phyloP scores from a whole-genome alignment of 2,888 invertebrate species.

The Nineta flava region DNA sequence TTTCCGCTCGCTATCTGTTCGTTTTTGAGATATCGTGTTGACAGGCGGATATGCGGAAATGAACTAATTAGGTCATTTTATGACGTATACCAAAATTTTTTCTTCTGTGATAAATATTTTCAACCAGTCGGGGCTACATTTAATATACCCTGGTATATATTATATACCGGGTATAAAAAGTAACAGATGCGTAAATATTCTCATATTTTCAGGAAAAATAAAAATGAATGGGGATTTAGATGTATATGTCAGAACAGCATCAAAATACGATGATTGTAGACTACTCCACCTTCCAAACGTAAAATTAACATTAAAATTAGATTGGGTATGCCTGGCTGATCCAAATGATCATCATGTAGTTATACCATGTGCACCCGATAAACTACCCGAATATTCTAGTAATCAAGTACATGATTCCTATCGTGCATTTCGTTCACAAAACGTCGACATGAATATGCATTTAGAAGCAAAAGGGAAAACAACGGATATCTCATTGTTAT shows the following conservation, averaged over 20 bases:
- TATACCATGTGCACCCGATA: conserved; percentile 89
- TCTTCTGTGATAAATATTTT: too few relatives aligned
- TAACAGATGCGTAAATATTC: too few relatives aligned
- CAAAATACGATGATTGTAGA: conserved; percentile 96
- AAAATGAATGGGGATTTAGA: conserved; percentile 87
- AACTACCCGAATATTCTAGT: conserved; percentile 91
- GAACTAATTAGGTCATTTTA: too few relatives aligned
- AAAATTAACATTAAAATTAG: conserved; percentile 64
- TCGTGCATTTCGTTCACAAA: conserved; percentile 81
- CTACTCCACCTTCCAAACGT: conserved; percentile 82
- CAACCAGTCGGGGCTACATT: too few relatives aligned
- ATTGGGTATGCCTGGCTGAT: conserved; percentile 86
- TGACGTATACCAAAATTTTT: too few relatives aligned
- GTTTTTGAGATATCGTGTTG: too few relatives aligned
- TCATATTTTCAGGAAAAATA: conserved; percentile 46
- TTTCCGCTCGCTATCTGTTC: too few relatives aligned
- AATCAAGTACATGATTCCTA: conserved; percentile 94
- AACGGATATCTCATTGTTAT: conserved; percentile 50
- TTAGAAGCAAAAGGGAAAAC: conserved; percentile 53
- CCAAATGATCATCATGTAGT: conserved; percentile 92
- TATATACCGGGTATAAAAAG: too few relatives aligned
- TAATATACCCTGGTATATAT: too few relatives aligned
- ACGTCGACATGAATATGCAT: conserved; percentile 60
- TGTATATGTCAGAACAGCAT: conserved; percentile 90
- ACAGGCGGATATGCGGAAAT: too few relatives aligned